Evolutionary conservation across 2,888 invertebrate genomes (phyloP).

Genomic region (Cryptosula pallasiana): DNA sequence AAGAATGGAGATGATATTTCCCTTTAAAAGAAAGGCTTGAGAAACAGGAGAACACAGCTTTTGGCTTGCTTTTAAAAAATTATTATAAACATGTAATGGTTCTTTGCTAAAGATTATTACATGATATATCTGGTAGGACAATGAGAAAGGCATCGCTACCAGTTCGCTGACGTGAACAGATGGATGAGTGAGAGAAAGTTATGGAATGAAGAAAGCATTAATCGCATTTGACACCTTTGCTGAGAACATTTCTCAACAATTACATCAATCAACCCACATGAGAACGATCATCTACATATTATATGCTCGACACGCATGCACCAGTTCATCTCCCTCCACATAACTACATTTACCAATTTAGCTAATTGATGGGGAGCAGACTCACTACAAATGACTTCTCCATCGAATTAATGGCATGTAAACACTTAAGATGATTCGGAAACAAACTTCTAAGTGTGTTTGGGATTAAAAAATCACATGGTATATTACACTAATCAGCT

Average conservation of each 20-base stretch:
- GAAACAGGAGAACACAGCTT: too few relatives aligned
- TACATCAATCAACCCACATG: slow-evolving; percentile 12
- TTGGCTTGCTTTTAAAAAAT: too few relatives aligned
- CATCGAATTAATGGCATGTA: background rate
- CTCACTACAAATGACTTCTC: slow-evolving; percentile 12
- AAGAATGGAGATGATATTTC: too few relatives aligned
- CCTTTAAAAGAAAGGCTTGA: too few relatives aligned
- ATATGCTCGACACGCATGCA: background rate
- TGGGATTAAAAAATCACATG: slow-evolving; percentile 24
- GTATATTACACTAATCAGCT: slow-evolving; percentile 22
- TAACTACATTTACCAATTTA: slow-evolving; percentile 22
- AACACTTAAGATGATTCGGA: slow-evolving; percentile 12
- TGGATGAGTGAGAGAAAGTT: background rate
- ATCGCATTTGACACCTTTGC: slow-evolving; percentile 3
- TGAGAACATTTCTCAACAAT: slow-evolving; percentile 9
- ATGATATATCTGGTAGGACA: too few relatives aligned
- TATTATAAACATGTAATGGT: too few relatives aligned
- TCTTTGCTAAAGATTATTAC: too few relatives aligned
- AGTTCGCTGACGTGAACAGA: background rate
- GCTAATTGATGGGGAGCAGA: slow-evolving; percentile 1
- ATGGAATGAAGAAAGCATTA: background rate
- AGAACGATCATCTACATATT: background rate
- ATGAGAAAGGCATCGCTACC: background rate
- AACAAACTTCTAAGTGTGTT: slow-evolving; percentile 14
- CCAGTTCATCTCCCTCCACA: background rate